A percentile compares a stretch with the other conserved stretches of the same genome.
These are phyloP conservation scores for Dicrurus megarhynchus DNA, from an alignment of 2,113 vertebrate species.

Conservation along the genomic window DNA sequence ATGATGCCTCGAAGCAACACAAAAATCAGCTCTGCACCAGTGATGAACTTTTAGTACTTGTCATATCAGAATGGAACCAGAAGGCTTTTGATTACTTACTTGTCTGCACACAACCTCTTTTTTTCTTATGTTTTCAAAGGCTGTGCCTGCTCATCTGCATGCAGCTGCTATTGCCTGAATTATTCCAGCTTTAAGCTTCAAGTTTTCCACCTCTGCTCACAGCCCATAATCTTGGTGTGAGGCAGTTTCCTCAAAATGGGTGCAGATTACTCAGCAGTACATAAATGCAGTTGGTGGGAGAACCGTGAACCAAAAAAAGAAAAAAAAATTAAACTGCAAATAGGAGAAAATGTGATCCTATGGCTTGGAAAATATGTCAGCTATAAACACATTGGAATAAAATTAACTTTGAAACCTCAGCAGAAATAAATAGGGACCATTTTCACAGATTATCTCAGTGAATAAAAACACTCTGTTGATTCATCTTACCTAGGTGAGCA, in stretches of 20 bases:
- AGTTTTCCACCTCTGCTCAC: not conserved
- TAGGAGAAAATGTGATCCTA: not conserved
- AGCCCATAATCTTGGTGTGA: rapidly evolving
- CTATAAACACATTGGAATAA: not conserved
- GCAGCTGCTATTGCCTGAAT: not conserved
- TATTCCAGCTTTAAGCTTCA: not conserved
- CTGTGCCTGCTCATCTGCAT: not conserved
- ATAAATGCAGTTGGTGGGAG: not conserved
- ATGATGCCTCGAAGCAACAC: not conserved
- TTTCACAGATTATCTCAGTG: not conserved
- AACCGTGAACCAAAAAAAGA: not conserved
- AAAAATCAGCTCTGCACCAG: not conserved
- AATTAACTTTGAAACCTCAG: not conserved
- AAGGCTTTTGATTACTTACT: not conserved
- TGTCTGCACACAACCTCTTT: not conserved
- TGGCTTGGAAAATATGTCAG: not conserved
- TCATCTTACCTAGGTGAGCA: not conserved
- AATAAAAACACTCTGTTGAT: not conserved
- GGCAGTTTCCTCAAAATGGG: not conserved
- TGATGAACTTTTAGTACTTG: not conserved
- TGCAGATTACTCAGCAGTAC: not conserved
- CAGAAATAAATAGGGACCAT: not conserved
- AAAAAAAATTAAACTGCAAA: not conserved
- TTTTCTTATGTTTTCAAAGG: not conserved
- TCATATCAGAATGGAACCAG: not conserved